Evolutionary conservation across 2,888 invertebrate species (phyloP).

Genomic region (Amphipoea oculea): DNA sequence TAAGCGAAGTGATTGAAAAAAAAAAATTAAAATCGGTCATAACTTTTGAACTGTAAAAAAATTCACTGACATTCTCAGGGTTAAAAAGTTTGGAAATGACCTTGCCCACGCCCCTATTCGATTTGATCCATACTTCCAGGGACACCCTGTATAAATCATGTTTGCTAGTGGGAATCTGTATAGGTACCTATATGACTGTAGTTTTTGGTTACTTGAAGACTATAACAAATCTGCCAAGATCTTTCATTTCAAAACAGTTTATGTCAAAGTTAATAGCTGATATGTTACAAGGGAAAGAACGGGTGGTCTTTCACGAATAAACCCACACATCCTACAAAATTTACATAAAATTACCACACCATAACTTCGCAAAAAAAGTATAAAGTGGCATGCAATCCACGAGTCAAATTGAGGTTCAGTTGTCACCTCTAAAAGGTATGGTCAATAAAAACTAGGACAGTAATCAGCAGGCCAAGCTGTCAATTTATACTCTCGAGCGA

Average conservation of each 20-base stretch:
- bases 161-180: neutral
- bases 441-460: constrained; percentile 36
- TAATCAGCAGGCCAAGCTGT: constrained; percentile 31
- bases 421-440: constrained; percentile 36
- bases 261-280: neutral
- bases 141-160: neutral
- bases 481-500: constrained; percentile 23
- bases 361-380: neutral
- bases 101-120: too few species aligned
- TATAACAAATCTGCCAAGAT: neutral
- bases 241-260: neutral
- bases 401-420: constrained; percentile 31
- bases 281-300: neutral
- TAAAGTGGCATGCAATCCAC: neutral
- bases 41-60: too few species aligned
- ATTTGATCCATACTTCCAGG: too few species aligned
- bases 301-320: neutral
- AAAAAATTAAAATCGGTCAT: too few species aligned
- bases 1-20: too few species aligned
- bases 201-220: neutral
- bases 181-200: neutral
- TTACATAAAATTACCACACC: neutral
- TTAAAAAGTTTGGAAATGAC: too few species aligned
- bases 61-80: too few species aligned
- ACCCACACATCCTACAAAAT: neutral